Base-by-base conservation (phyloP, 1,140 invertebrate species). In the Odontomachus brunneus region DNA sequence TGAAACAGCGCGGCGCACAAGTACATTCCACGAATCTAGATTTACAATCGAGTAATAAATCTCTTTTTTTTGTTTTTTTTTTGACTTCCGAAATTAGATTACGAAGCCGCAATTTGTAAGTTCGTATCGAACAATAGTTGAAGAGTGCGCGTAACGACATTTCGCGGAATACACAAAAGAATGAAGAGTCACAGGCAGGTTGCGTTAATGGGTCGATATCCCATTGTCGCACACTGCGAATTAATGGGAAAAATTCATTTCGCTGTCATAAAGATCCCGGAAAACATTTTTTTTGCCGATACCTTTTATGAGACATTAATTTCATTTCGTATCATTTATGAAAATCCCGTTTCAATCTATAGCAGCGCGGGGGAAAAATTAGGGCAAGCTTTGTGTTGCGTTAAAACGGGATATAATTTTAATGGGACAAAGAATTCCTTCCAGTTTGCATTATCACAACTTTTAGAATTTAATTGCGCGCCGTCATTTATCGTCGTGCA, bases 231-330 rank as follows among this genome's bases (percentile, higher is more conserved):
- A 69, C n/a, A 71, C 29, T 33, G 22, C 57, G 14, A 55, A 69
- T 71, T 80, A 80, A 80, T 57, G 33, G 24, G 65, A 69, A 69
- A 69, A 80, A 80, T 80, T 80, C 55, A 80, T 80, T 80, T 80
- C 51, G 65, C 69, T 53, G 53, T 80, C 75, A 80, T 69, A 80
- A 80, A 80, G 75, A 80, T 80, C 51, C 22, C 9, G 51, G 66
- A 80, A 69, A 69, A 80, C 65, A 80, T 51, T 80, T 80, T 44
- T 69, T 80, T 80, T 80, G 53, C 65, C 75, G 65, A 80, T 69
- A 80, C 63, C 75, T 80, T 80, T 80, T 80, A 80, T 80, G 75
- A 71, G 65, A 80, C 75, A 80, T 80, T 80, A 80, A 80, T 80
- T 80, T 80, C 53, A 80, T 80, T 80, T 69, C 33, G 51, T 80